Evolutionary conservation across 2,888 invertebrate species (phyloP).

Genomic region (Cataglyphis rosenhaueri): DNA sequence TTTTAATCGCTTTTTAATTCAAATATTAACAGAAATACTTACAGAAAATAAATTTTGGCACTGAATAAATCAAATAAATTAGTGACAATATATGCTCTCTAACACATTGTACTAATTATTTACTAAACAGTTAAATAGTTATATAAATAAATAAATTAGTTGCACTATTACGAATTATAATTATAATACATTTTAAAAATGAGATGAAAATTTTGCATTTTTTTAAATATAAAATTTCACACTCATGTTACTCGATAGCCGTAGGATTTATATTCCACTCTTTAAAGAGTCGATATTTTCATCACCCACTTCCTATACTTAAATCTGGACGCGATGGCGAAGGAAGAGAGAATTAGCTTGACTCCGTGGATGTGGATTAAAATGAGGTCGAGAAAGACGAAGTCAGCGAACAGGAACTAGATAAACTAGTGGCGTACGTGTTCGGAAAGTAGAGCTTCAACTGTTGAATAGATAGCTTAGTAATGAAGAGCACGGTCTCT

Average conservation of each 20-base stretch:
- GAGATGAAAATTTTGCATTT: neutral
- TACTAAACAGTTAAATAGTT: neutral
- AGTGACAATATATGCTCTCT: neutral
- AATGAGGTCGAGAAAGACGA: neutral
- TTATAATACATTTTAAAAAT: neutral
- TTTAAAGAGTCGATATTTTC: constrained; percentile 21
- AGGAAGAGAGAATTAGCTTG: constrained; percentile 48
- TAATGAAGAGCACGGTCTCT: constrained; percentile 78
- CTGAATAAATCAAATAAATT: neutral
- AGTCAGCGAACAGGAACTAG: constrained; percentile 37
- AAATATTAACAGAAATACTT: neutral
- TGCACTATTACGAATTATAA: neutral
- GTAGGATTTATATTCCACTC: constrained; percentile 1
- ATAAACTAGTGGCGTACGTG: constrained; percentile 74
- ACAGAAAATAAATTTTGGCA: neutral
- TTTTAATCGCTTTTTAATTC: neutral
- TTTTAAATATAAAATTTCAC: neutral
- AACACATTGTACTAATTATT: neutral
- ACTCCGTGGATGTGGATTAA: constrained; percentile 20
- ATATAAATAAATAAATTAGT: constrained; percentile 1
- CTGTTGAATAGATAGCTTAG: constrained; percentile 80
- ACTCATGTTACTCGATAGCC: neutral
- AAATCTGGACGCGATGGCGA: constrained; percentile 28
- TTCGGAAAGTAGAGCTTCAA: constrained; percentile 75
- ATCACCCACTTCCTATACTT: constrained; percentile 11